Base-by-base conservation (phyloP, 2,797 vertebrate species). In the Pipistrellus nathusii region DNA sequence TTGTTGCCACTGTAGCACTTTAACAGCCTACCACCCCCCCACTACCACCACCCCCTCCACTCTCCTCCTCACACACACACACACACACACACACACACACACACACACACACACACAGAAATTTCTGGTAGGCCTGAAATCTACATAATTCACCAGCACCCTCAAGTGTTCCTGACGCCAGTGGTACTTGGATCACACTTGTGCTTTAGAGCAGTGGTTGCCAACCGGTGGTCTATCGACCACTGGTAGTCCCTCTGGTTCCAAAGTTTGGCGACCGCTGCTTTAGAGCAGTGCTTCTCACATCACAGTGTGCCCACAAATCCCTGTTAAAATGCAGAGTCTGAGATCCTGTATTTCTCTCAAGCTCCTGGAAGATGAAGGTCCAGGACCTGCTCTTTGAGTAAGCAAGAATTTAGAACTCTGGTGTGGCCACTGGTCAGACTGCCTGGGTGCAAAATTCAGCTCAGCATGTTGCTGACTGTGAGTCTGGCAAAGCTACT, bases 1-100 rank as follows among this genome's bases (percentile, higher is more conserved):
- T 57, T 27, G 8, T 20, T 64, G 3, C 5, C 2, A 1, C 12
- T 23, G 12, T 10, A 17, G 71, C 0, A 0, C 62, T 57, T 59
- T 81, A 62, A 62, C 59, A 62, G 27, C 27, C 59, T 62, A 25
- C 27, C 27, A 14, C 59, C 25, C 13, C 27, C 27, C 57, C 25
- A 6, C 2, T 20, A 41, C 38, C 38, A 41, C 38, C 38, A 41
- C 14, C 59, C 25, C 13, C 27, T 27, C 57, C 25, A 6, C 2
- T 20, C 21, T 8, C 20, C 2, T 20, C 53, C 21, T 20, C 1
- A n/a, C n/a, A n/a, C 53, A 6, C 53, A 8, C 7, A 48, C 51
- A 53, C 17, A 44, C 44, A 48, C 3, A 48, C 48, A 48, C 53
- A 9, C 59, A 14, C 38, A 38, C 38, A 38, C 53, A 18, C 53